Evolutionary conservation across 2,888 invertebrate species (phyloP).

Genomic region (Maniola hyperantus): DNA sequence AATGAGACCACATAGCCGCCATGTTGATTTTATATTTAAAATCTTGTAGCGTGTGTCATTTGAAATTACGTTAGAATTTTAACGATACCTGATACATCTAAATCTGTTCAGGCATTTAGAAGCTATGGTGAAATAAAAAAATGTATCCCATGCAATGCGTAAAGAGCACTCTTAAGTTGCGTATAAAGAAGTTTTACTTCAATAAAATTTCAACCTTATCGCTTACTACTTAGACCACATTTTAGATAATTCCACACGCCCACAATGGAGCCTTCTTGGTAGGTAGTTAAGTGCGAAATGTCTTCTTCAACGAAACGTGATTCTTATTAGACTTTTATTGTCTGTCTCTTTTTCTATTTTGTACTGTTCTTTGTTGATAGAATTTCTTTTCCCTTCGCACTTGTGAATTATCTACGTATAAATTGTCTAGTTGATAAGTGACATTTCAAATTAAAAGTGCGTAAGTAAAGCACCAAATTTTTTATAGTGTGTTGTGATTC

Average conservation of each 20-base stretch:
- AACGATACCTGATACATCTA: too few species aligned
- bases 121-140: too few species aligned
- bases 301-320: conserved; percentile 72
- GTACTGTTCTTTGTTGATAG: conserved; percentile 14
- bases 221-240: conserved; percentile 45
- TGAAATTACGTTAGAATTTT: too few species aligned
- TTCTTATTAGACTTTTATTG: conserved; percentile 53
- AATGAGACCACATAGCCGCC: too few species aligned
- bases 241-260: conserved; percentile 55
- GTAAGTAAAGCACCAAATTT: too few species aligned
- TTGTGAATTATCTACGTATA: background rate
- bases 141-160: too few species aligned
- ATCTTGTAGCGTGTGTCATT: too few species aligned
- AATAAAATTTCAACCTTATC: background rate
- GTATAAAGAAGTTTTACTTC: too few species aligned
- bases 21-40: too few species aligned
- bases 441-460: background rate
- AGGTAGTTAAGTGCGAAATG: conserved; percentile 64
- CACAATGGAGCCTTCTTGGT: conserved; percentile 50
- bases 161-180: too few species aligned
- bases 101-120: too few species aligned
- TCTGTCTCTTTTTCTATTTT: conserved; percentile 40
- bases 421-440: background rate
- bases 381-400: background rate
- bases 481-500: too few species aligned